phyloP scores from a whole-genome alignment of 2,797 vertebrate genomes.

The Heteromormyrus szaboi region DNA sequence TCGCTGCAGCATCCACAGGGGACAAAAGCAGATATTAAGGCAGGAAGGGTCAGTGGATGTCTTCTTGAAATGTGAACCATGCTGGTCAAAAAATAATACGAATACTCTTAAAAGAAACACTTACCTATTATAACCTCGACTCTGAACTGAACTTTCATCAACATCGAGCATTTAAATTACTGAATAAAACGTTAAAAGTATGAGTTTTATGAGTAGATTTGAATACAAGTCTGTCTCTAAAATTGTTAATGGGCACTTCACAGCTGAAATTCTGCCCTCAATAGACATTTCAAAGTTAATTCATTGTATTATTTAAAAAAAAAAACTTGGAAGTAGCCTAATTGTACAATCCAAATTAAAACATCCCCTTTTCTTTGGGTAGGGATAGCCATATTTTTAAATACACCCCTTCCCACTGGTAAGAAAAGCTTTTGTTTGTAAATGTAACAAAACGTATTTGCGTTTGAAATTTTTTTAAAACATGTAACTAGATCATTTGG shows the following conservation, averaged over 20 bases:
- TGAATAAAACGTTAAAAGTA: not conserved
- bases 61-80: not conserved
- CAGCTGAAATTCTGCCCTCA: not conserved
- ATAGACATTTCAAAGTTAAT: not conserved
- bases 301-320: not conserved
- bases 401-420: not conserved
- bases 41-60: not conserved
- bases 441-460: not conserved
- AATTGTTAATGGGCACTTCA: not conserved
- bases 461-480: not conserved
- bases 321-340: not conserved
- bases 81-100: not conserved
- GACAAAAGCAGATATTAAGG: not conserved
- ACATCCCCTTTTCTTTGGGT: not conserved
- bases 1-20: slow-evolving; percentile 3
- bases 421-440: not conserved
- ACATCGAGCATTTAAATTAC: not conserved
- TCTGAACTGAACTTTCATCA: not conserved
- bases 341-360: not conserved
- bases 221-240: not conserved
- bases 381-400: not conserved
- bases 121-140: not conserved
- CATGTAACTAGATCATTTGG: not conserved
- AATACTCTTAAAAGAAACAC: not conserved
- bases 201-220: not conserved